Base-by-base conservation (phyloP, 2,113 vertebrate species). In the Alouatta palliata region DNA sequence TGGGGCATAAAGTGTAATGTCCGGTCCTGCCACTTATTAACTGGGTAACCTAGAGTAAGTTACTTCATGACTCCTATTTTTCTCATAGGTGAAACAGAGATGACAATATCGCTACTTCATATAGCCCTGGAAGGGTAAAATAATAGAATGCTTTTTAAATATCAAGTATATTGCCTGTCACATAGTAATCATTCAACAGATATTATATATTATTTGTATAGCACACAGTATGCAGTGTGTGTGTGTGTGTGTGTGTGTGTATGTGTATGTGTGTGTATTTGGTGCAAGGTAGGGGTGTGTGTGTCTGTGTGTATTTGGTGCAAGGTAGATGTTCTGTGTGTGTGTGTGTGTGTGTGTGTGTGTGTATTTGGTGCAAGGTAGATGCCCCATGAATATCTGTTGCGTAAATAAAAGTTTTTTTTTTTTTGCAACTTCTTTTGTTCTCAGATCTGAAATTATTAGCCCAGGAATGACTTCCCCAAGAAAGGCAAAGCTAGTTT, bases 61-160 rank as follows among this genome's bases (percentile, higher is more conserved):
- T 71, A 81, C 79, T 87, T 94, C 54, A 73, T 49, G 47, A 71
- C n/a, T 93, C 47, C 25, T 83, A 23, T 71, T 95, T 92, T 97
- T 96, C 84, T 87, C 49, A 40, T 49, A 30, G 92, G 20, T 52
- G 66, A 93, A 88, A 56, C 76, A 88, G 85, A 27, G 21, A 56
- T 87, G 91, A 87, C 21, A 79, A 23, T 88, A 84, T 49, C 77
- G 56, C 19, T 58, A 86, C 52, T 92, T 94, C 47, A 54, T 52
- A 86, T 64, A 73, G 91, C 58, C 30, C 68, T 45, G 43, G 19
- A 83, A 95, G 20, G 23, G 20, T 93, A 96, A 95, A 96, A 75
- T 79, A 25, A 90, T 47, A 66, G 11, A 83, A 88, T 73, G 17
- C 32, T 86, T 95, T 96, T 61, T 90, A 97, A 97, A 77, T n/a